phyloP scores from a whole-genome alignment of 1,140 invertebrate genomes.

The Globodera rostochiensis region DNA sequence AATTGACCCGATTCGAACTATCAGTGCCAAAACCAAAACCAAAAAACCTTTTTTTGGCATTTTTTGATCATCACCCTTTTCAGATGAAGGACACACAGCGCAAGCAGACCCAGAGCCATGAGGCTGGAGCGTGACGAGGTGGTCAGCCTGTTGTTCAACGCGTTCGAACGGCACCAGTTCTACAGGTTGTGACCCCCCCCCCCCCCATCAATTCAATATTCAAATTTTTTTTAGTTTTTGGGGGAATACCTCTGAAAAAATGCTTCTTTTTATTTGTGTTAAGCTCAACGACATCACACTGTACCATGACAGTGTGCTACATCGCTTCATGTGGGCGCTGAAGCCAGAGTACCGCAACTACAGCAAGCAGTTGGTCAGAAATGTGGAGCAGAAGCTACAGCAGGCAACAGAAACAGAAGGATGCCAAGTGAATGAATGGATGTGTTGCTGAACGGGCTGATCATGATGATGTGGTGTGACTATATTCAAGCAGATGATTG shows the following conservation, averaged over 20 bases:
- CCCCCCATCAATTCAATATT: background rate
- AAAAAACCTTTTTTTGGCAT: too few relatives aligned
- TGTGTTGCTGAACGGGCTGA: background rate
- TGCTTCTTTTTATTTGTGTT: background rate
- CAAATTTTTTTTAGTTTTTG: too few relatives aligned
- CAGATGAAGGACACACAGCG: slow-evolving; percentile 60
- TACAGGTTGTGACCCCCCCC: slow-evolving; percentile 74
- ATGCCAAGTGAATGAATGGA: too few relatives aligned
- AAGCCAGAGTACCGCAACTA: slow-evolving; percentile 82
- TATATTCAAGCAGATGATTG: too few relatives aligned
- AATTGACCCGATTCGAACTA: too few relatives aligned
- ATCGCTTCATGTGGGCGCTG: slow-evolving; percentile 95
- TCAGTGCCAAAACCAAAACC: too few relatives aligned
- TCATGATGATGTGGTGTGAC: slow-evolving; percentile 5
- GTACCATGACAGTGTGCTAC: slow-evolving; percentile 95
- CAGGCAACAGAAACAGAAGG: too few relatives aligned
- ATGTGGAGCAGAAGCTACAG: slow-evolving; percentile 8
- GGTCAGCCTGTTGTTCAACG: slow-evolving; percentile 89
- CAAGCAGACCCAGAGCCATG: slow-evolving; percentile 66
- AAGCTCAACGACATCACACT: slow-evolving; percentile 88
- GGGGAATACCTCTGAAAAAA: too few relatives aligned
- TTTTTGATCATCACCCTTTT: too few relatives aligned
- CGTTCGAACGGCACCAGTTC: slow-evolving; percentile 99
- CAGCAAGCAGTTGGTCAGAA: slow-evolving; percentile 24
- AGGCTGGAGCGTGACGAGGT: slow-evolving; percentile 85